Evolutionary conservation across 2,797 vertebrate species (phyloP).

Genomic region (Pteronotus mesoamericanus): DNA sequence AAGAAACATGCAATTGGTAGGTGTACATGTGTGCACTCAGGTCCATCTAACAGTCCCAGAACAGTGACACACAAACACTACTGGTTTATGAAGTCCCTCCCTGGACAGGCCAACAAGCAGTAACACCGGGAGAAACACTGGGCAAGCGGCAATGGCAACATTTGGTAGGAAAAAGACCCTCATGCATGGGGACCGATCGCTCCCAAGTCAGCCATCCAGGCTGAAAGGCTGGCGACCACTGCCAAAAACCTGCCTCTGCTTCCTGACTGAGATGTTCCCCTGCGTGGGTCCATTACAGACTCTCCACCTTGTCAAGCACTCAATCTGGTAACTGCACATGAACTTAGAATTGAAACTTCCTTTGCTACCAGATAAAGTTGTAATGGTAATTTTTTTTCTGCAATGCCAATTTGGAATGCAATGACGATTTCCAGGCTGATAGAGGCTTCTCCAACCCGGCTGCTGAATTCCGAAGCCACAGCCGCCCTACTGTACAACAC

Average conservation of each 20-base stretch:
- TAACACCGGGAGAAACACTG: not conserved
- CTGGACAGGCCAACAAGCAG: not conserved
- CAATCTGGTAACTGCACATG: not conserved
- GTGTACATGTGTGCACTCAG: rapidly evolving
- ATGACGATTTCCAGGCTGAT: not conserved
- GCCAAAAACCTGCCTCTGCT: not conserved
- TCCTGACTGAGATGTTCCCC: not conserved
- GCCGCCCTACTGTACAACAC: not conserved
- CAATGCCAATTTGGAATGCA: not conserved
- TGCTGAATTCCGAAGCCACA: not conserved
- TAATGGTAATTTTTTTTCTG: not conserved
- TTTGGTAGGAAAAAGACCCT: not conserved
- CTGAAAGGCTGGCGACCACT: not conserved
- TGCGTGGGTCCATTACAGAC: not conserved
- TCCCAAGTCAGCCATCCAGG: not conserved
- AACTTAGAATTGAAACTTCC: not conserved
- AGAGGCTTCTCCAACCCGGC: not conserved
- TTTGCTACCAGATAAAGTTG: conserved; percentile 7
- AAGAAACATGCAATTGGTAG: rapidly evolving
- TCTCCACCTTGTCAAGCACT: not conserved
- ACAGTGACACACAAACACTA: rapidly evolving
- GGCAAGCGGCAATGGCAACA: not conserved
- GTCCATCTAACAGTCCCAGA: not conserved
- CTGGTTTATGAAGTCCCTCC: not conserved
- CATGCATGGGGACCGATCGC: not conserved